Percentiles rank a stretch among this genome's conserved stretches.
Evolutionary conservation across 2,888 invertebrate genomes (phyloP).

Genomic region (Zele albiditarsus): DNA sequence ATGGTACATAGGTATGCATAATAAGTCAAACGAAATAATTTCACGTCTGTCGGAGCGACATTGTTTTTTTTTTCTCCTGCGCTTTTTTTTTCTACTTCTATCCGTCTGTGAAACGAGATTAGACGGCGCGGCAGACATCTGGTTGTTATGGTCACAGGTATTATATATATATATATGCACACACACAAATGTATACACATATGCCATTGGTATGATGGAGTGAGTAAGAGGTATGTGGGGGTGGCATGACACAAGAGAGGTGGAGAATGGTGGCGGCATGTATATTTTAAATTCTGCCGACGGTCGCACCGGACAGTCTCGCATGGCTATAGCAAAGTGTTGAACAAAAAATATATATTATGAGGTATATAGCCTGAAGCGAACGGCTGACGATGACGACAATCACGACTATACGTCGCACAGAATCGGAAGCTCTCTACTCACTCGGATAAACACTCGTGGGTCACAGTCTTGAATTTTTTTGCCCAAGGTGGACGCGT

Average conservation of each 20-base stretch:
- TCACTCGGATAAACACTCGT: slow-evolving; percentile 42
- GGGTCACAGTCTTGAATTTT: slow-evolving; percentile 66
- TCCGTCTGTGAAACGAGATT: slow-evolving; percentile 20
- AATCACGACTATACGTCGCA: neutral
- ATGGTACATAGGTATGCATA: neutral
- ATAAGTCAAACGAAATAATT: slow-evolving; percentile 25
- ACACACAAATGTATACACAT: neutral
- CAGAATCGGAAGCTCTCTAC: neutral
- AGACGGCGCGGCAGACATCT: slow-evolving; percentile 37
- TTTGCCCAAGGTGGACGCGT: slow-evolving; percentile 50
- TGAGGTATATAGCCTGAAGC: slow-evolving; percentile 26
- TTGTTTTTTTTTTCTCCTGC: slow-evolving; percentile 5
- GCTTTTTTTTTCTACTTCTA: neutral
- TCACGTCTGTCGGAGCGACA: slow-evolving; percentile 27
- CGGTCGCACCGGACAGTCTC: slow-evolving; percentile 59
- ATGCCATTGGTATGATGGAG: slow-evolving; percentile 1
- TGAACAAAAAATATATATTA: slow-evolving; percentile 31
- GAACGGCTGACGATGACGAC: slow-evolving; percentile 12
- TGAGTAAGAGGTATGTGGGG: slow-evolving; percentile 25
- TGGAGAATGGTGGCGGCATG: slow-evolving; percentile 52
- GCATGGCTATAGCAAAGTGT: slow-evolving; percentile 49
- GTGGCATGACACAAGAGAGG: slow-evolving; percentile 17
- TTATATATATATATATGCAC: neutral
- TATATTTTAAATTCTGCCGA: slow-evolving; percentile 70
- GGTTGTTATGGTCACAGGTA: slow-evolving; percentile 39